Evolutionary conservation across 2,113 vertebrate species (phyloP).

Genomic region (Caretta caretta): DNA sequence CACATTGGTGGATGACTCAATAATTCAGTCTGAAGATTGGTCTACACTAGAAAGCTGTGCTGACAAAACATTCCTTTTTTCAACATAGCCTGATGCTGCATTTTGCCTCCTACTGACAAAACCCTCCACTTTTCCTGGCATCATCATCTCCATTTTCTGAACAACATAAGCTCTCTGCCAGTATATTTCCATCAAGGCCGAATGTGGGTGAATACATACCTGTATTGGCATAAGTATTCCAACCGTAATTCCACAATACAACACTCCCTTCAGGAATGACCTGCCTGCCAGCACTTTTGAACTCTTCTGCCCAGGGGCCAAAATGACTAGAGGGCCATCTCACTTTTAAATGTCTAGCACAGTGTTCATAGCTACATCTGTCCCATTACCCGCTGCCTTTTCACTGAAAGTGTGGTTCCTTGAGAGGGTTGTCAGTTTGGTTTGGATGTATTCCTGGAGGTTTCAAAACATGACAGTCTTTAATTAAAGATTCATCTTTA

Average conservation of each 20-base stretch:
- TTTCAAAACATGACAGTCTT: no score
- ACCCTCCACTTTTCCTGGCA: neutral
- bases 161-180: accelerated
- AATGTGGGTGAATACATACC: no score
- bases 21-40: neutral
- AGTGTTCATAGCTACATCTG: no score
- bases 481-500: no score
- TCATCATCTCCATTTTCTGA: accelerated
- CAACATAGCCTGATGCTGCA: neutral
- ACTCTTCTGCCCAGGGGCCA: no score
- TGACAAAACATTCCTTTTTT: neutral
- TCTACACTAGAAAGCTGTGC: neutral
- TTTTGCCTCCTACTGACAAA: neutral
- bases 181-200: accelerated
- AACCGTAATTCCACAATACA: neutral
- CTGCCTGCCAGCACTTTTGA: no score
- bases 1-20: accelerated
- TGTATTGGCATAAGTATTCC: accelerated
- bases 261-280: neutral
- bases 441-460: no score
- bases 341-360: no score
- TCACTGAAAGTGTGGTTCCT: no score
- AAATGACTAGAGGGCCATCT: no score
- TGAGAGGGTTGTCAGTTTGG: no score
- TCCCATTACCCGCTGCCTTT: no score